Evolutionary conservation across 2,888 invertebrate genomes (phyloP), one percentile per base, ranked within the genome.

Genomic region (Osedax frankpressi): DNA sequence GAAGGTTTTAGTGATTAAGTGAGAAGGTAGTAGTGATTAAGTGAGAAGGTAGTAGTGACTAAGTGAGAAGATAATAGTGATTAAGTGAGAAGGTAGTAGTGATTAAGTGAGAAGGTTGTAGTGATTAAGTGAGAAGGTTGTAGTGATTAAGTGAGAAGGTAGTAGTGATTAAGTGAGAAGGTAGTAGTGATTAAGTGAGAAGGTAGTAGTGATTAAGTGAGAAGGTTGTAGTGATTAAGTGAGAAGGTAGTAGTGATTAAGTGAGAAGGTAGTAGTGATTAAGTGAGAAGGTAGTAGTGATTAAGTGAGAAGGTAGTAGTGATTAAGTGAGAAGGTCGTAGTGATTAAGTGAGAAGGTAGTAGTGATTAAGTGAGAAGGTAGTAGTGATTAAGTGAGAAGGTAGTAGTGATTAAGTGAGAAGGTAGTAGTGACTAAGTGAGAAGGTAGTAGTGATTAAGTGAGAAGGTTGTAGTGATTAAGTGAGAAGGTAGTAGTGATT

Each of bases 21-120:
- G 44, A 44, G 44, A 19, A 19, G 44, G 6, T 11, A 44, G 44
- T 6, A 44, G 44, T 6, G 44, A 19, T 44, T 6, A 19, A 19
- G 44, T 44, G 19, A 44, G 6, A 19, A 44, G 44, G 44, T 6
- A 19, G 44, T 44, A 44, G 44, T 76, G 87, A 87, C 29, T 87
- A 73, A 0, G 89, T 88, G 82, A 90, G 80, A 14, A 79, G 79
- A n/a, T n/a, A n/a, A n/a, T n/a, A n/a, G n/a, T n/a, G n/a, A n/a
- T n/a, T n/a, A n/a, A n/a, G n/a, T n/a, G n/a, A n/a, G n/a, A n/a
- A n/a, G 19, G 25, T 67, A 67, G 19, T 24, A 14, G 24, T 65
- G 11, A 27, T 65, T 28, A 62, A 28, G 67, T 26, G 44, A 44
- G 44, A 19, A 19, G 44, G 44, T 44, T 11, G 44, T 6, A 19